A percentile compares a stretch with the other conserved stretches of the same genome.
phyloP scores from a whole-genome alignment of 2,797 vertebrate species.

The Jordanella pulchra region DNA sequence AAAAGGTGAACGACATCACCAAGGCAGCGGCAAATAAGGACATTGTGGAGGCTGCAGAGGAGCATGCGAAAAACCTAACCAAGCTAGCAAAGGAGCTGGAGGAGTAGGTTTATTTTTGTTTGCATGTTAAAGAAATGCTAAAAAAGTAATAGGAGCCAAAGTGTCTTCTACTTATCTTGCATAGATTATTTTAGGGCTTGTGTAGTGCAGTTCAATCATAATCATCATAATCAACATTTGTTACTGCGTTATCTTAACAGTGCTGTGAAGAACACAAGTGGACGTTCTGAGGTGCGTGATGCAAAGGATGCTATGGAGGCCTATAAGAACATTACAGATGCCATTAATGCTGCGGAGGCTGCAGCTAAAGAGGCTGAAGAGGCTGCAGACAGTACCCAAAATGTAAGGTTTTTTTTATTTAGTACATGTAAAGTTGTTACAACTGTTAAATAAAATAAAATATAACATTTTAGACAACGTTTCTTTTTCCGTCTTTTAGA shows the following conservation, averaged over 20 bases:
- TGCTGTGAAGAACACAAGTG: constrained; percentile 83
- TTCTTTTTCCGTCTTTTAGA: constrained; percentile 71
- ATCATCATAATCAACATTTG: too few relatives aligned
- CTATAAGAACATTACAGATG: constrained; percentile 91
- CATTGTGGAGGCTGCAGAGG: constrained; percentile 86
- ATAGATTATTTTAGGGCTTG: background rate
- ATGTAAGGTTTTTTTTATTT: constrained; percentile 74
- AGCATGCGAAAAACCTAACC: constrained; percentile 82
- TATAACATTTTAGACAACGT: background rate
- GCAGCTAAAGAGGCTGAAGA: constrained; percentile 86
- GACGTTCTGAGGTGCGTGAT: constrained; percentile 81
- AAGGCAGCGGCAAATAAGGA: constrained; percentile 80
- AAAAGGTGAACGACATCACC: constrained; percentile 83
- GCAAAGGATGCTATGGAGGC: constrained; percentile 88
- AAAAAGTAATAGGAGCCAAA: background rate
- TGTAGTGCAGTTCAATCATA: background rate
- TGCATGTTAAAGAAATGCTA: constrained; percentile 1
- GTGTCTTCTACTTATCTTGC: background rate
- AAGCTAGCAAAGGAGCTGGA: constrained; percentile 86
- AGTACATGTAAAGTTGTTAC: background rate
- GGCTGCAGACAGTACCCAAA: constrained; percentile 86
- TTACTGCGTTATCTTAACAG: constrained; percentile 64
- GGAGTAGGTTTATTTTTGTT: constrained; percentile 78
- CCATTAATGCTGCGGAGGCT: constrained; percentile 87
- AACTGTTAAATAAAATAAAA: background rate